These are phyloP conservation scores for Gobio occitaniae DNA, from an alignment of 2,797 vertebrate genomes.

Conservation along the genomic window DNA sequence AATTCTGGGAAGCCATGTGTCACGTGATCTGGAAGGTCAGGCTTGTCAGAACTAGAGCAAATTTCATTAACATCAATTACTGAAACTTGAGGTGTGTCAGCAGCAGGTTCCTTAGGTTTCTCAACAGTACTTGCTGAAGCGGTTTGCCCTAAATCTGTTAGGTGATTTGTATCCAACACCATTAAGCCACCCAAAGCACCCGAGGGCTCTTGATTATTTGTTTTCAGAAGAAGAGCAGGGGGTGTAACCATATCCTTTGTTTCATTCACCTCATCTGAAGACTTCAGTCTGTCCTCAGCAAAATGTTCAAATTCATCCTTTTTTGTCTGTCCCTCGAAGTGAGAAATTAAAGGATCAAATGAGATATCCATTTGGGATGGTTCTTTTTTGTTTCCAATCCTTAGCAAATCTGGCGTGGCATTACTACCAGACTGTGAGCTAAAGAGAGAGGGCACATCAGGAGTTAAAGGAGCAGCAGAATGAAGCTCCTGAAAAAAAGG, in stretches of 20 bases:
- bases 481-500: constrained; percentile 86
- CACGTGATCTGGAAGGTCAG: constrained; percentile 15
- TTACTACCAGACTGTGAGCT: constrained; percentile 75
- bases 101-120: not conserved
- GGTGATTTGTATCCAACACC: not conserved
- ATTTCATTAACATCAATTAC: constrained; percentile 42
- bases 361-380: not conserved
- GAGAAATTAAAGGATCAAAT: constrained; percentile 65
- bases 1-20: not conserved
- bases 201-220: constrained; percentile 9
- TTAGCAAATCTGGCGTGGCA: not conserved
- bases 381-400: constrained; percentile 32
- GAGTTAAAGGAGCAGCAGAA: constrained; percentile 82
- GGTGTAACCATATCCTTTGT: constrained; percentile 27
- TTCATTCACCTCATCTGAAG: constrained; percentile 64
- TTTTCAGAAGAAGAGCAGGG: not conserved
- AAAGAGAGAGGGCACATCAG: constrained; percentile 89
- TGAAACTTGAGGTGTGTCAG: constrained; percentile 28
- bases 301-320: constrained; percentile 89
- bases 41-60: constrained; percentile 24
- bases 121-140: constrained; percentile 31
- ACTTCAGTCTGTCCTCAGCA: constrained; percentile 84
- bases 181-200: constrained; percentile 21
- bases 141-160: constrained; percentile 26
- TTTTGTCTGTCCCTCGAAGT: constrained; percentile 38